Conservation (phyloP, 2,888 invertebrate species). For the Enoplolaimus lenunculus region DNA sequence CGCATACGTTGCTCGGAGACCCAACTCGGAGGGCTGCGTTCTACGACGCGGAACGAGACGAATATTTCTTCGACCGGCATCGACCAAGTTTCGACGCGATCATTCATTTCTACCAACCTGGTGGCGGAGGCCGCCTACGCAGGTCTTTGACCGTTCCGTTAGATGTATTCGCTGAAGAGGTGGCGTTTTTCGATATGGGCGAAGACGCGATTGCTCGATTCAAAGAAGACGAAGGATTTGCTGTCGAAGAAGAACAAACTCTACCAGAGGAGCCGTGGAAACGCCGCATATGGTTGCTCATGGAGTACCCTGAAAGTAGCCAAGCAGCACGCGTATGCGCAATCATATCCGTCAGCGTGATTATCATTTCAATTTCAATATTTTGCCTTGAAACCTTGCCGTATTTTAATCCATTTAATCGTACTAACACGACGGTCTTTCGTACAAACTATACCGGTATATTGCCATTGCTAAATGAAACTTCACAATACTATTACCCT, state of each 20-base stretch:
- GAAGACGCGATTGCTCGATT: slow-evolving; percentile 54
- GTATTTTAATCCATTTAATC: slow-evolving; percentile 62
- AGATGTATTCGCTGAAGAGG: slow-evolving; percentile 98
- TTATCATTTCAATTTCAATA: slow-evolving; percentile 94
- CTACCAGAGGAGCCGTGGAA: slow-evolving; percentile 91
- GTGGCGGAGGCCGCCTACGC: slow-evolving; percentile 51
- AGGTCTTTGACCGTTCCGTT: slow-evolving; percentile 96
- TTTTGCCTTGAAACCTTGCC: slow-evolving; percentile 98
- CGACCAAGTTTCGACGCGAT: slow-evolving; percentile 98
- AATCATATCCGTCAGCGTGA: slow-evolving; percentile 96
- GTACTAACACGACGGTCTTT: slow-evolving; percentile 28
- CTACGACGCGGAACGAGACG: slow-evolving; percentile 92
- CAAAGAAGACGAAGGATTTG: slow-evolving; percentile 87
- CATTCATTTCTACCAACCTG: slow-evolving; percentile 96
- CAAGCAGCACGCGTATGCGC: slow-evolving; percentile 88
- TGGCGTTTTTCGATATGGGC: slow-evolving; percentile 97
- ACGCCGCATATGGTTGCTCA: slow-evolving; percentile 92
- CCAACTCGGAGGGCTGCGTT: slow-evolving; percentile 82
- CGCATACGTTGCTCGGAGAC: slow-evolving; percentile 91
- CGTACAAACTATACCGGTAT: no score
- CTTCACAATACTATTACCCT: neutral
- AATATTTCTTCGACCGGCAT: slow-evolving; percentile 98
- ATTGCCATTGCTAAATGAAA: slow-evolving; percentile 58
- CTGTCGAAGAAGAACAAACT: slow-evolving; percentile 95
- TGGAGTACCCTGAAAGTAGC: slow-evolving; percentile 98